Evolutionary conservation across 37 sponge, comb jelly and placozoan genomes (phyloP).

Genomic region (Axinella damicornis): DNA sequence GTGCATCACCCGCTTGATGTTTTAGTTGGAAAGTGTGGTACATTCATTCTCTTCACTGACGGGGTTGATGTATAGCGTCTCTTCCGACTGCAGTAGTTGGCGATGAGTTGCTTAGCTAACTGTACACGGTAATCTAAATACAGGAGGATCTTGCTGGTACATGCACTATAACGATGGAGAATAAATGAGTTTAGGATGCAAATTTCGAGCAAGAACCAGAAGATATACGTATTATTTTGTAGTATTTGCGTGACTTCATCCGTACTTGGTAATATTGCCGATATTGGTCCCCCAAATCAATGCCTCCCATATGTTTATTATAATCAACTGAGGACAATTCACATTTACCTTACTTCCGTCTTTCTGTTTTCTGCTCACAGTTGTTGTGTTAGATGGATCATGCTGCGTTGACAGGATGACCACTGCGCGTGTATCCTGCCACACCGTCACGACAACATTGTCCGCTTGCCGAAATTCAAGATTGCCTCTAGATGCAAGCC

Average conservation of each 20-base stretch:
- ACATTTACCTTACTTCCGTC: not conserved
- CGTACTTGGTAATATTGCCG: conserved; percentile 15
- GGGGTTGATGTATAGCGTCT: not conserved
- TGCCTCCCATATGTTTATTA: conserved; percentile 24
- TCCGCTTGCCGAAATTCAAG: not conserved
- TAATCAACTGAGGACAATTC: conserved; percentile 1
- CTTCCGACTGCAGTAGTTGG: not conserved
- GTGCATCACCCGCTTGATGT: not conserved
- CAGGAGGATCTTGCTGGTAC: not conserved
- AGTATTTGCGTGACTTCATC: conserved; percentile 8
- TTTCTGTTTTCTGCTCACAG: not conserved
- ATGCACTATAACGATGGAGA: not conserved
- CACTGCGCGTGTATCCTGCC: conserved; percentile 20
- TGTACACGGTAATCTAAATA: not conserved
- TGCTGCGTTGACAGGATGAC: not conserved
- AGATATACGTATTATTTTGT: conserved; percentile 22
- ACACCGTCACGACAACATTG: not conserved
- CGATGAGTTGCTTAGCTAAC: not conserved
- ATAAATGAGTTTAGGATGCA: not conserved
- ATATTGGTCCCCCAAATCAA: conserved; percentile 10
- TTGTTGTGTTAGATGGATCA: not conserved
- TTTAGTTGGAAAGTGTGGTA: not conserved
- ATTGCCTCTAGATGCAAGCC: conserved; percentile 1
- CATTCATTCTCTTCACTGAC: not conserved
- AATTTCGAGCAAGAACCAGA: not conserved